Evolutionary conservation across 2,113 vertebrate species (phyloP).

Genomic region (Labeo catla): DNA sequence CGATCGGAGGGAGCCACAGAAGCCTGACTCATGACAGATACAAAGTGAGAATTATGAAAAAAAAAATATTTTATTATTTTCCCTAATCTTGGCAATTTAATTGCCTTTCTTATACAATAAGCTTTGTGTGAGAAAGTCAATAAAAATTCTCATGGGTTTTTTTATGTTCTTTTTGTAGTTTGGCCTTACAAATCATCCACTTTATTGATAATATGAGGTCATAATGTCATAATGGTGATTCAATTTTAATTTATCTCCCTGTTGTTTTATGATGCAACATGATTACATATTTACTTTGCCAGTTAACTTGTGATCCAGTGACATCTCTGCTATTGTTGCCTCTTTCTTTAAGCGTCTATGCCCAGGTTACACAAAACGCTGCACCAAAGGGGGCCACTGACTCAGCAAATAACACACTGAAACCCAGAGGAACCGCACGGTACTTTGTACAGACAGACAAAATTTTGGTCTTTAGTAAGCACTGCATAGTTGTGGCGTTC

Average conservation of each 20-base stretch:
- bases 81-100: too few species aligned
- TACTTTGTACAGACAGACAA: constrained; percentile 21
- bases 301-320: neutral
- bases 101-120: too few species aligned
- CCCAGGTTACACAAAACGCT: neutral
- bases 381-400: neutral
- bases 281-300: neutral
- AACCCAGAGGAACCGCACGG: neutral
- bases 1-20: too few species aligned
- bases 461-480: constrained; percentile 29
- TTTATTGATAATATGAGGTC: neutral
- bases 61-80: too few species aligned
- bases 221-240: neutral
- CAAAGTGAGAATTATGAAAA: too few species aligned
- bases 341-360: neutral
- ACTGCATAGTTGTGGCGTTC: neutral
- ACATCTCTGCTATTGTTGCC: neutral
- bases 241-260: neutral
- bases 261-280: neutral
- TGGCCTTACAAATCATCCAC: neutral
- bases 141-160: neutral
- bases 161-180: neutral
- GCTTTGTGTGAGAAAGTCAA: neutral
- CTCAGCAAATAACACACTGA: neutral
- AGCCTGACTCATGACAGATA: too few species aligned